Evolutionary conservation across 2,888 invertebrate species (phyloP), one percentile per base, ranked within the genome.

Genomic region (Mythimna vitellina): DNA sequence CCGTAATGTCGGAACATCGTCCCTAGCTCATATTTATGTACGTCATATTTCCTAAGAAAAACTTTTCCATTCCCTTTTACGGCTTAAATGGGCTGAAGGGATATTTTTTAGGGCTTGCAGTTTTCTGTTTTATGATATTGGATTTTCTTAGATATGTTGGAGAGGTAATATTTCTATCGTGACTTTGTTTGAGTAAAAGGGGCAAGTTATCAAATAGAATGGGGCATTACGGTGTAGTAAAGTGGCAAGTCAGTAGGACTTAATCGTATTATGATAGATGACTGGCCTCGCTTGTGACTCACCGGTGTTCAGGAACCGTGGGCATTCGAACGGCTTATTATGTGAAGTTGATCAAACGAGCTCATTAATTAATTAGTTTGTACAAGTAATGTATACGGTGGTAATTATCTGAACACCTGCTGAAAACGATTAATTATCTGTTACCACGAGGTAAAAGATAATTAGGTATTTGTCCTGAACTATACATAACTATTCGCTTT

Each of bases 21-120:
- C 89, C 89, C 90, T 88, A 88, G 89, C 88, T 90, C 89, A 90
- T 90, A 93, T 94, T 94, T 93, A 93, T 93, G 93, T 92, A 89
- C 91, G 90, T 90, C 91, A 93, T 93, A 93, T 93, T 93, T 93
- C 93, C 90, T 89, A 88, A 88, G 86, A 86, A 85, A 89, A 89
- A 91, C 90, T 92, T 92, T 92, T 91, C 88, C 91, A 88, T 88
- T 90, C 88, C 89, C 89, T 93, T 93, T 92, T 93, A 90, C 90
- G 91, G 90, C 89, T 91, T 88, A 92, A 90, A 92, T 89, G 89
- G 89, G 89, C 87, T 88, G 86, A 88, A 89, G 89, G 92, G 90
- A 91, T 90, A 91, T 90, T 85, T 88, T 88, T 91, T 87, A 85
- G 89, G 87, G 87, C 87, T 89, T 89, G 89, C 90, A 89, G 88